Conservation (phyloP, 2,113 vertebrate genomes). For the Cebidichthys violaceus region DNA sequence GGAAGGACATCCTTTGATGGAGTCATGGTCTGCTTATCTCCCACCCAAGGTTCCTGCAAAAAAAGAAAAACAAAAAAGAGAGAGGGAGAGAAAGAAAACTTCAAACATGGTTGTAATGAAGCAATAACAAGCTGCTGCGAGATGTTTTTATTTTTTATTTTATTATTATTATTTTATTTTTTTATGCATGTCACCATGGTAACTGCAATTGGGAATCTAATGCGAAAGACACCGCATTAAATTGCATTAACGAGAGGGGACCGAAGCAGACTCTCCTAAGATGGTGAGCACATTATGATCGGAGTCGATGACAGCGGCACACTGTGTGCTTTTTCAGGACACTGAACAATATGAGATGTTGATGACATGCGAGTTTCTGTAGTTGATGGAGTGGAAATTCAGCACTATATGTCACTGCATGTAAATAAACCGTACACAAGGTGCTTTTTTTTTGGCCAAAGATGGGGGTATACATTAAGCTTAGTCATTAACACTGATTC, state of each 20-base stretch:
- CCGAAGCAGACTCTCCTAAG: background rate
- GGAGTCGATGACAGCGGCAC: conserved; percentile 27
- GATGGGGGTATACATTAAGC: background rate
- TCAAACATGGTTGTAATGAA: conserved; percentile 76
- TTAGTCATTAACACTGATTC: too few relatives aligned
- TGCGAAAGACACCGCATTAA: conserved; percentile 55
- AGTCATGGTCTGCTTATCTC: conserved; percentile 73
- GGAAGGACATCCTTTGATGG: conserved; percentile 72
- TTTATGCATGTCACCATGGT: conserved; percentile 53
- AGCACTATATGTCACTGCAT: background rate
- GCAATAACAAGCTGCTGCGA: conserved; percentile 64
- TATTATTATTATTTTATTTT: too few relatives aligned
- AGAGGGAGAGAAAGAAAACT: conserved; percentile 24
- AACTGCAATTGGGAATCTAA: conserved; percentile 53
- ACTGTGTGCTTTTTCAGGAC: conserved; percentile 37
- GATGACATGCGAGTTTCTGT: conserved; percentile 12
- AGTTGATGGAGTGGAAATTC: background rate
- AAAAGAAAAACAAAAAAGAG: conserved; percentile 30
- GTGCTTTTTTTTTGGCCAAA: background rate
- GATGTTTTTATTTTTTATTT: conserved; percentile 47
- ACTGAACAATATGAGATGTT: conserved; percentile 19
- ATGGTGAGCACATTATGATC: conserved; percentile 25
- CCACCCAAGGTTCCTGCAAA: conserved; percentile 53
- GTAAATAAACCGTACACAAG: background rate
- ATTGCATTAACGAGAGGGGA: conserved; percentile 58